Base-by-base conservation (phyloP, 2,888 invertebrate species). In the Cantharis flavilabris region DNA sequence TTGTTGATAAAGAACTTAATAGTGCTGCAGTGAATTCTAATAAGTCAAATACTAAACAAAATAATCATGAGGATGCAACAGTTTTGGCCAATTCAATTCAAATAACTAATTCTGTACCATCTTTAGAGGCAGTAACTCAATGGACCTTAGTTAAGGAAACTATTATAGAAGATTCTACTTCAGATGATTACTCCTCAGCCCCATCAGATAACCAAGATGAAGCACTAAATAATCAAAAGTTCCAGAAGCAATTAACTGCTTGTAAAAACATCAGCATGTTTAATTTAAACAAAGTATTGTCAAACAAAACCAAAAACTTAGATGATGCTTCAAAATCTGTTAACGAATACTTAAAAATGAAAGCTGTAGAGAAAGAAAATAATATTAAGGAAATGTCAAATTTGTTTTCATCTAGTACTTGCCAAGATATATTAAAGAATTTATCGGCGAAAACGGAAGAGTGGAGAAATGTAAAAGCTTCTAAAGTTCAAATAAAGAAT, bases 321-420 rank as follows among this genome's bases (percentile, higher is more conserved):
- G 3, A n/a, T n/a, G n/a, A 0, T n/a, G n/a, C n/a, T n/a, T 2
- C n/a, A n/a, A n/a, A 49, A 0, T 4, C 49, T 0, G 9, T 49
- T 49, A n/a, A 2, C 5, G n/a, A n/a, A 49, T 49, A 49, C n/a
- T 49, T 49, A 49, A 49, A n/a, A 7, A 7, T 49, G 9, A n/a
- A n/a, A 49, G 49, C n/a, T 7, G 7, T n/a, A n/a, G n/a, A 49
- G n/a, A 49, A 7, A 13, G 4, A 49, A 49, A n/a, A 49, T n/a
- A n/a, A n/a, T 49, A 7, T 49, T n/a, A 49, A 49, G n/a, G 49
- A 49, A 49, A 49, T 49, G 49, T 49, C 49, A 49, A n/a, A 49
- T n/a, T n/a, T 49, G 0, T 49, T 49, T 49, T n/a, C 49, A n/a
- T n/a, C n/a, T 3, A 7, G 7, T 49, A n/a, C n/a, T 49, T n/a